Percentiles rank a stretch among this genome's conserved stretches.
Evolutionary conservation across 2,888 invertebrate species (phyloP).

Genomic region (Drosophila ezoana): DNA sequence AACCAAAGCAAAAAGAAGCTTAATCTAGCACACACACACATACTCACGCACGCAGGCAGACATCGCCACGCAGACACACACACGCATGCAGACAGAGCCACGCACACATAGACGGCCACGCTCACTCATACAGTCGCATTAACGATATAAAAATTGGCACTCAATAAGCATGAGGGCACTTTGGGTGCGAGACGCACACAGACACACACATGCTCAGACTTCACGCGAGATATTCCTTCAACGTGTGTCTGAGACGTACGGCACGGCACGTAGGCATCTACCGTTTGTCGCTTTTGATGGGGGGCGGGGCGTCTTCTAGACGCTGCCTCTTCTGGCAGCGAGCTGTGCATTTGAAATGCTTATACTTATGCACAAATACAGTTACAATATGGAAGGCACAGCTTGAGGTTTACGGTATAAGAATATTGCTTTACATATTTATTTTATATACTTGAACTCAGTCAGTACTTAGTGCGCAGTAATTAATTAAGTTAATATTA

Average conservation of each 20-base stretch:
- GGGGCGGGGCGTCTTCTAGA: neutral
- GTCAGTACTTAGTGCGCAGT: too few relatives aligned
- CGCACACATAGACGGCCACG: slow-evolving; percentile 2
- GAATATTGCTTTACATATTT: neutral
- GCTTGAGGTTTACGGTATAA: slow-evolving; percentile 12
- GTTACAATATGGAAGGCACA: neutral
- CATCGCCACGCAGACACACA: neutral
- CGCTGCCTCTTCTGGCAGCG: slow-evolving; percentile 19
- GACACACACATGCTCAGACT: slow-evolving; percentile 1
- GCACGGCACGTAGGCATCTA: slow-evolving; percentile 38
- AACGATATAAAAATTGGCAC: slow-evolving; percentile 75
- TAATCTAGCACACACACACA: slow-evolving; percentile 45
- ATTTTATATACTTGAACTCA: too few relatives aligned
- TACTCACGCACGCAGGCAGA: slow-evolving; percentile 8
- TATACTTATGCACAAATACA: slow-evolving; percentile 27
- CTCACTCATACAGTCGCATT: slow-evolving; percentile 43
- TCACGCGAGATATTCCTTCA: neutral
- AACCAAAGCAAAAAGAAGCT: slow-evolving; percentile 25
- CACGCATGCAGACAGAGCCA: slow-evolving; percentile 1
- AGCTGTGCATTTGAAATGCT: slow-evolving; percentile 60
- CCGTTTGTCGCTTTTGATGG: slow-evolving; percentile 21
- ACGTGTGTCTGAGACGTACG: slow-evolving; percentile 10
- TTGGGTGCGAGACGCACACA: slow-evolving; percentile 38
- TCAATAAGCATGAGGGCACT: slow-evolving; percentile 71
- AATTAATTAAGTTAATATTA: too few relatives aligned